These are phyloP conservation scores for Tamias sibiricus DNA, from an alignment of 2,113 vertebrate species.

Conservation along the genomic window DNA sequence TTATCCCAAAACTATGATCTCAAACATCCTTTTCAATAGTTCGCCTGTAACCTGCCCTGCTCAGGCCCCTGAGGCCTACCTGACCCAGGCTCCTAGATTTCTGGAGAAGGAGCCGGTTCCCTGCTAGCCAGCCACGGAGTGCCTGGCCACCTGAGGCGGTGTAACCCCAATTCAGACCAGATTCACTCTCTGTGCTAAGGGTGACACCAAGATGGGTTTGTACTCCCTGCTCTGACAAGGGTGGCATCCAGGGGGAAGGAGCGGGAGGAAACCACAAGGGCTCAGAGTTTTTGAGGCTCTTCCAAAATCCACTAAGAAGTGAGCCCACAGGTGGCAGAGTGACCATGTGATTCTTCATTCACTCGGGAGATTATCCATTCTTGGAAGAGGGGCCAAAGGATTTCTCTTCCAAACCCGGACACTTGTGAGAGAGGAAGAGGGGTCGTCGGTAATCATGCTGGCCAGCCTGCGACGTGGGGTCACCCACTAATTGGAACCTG, in stretches of 20 bases:
- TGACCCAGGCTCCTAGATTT: neutral
- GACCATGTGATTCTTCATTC: neutral
- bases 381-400: neutral
- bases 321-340: too few species aligned
- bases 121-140: neutral
- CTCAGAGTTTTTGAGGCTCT: neutral
- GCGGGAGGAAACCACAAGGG: neutral
- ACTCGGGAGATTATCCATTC: neutral
- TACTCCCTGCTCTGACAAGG: rapidly evolving
- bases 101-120: too few species aligned
- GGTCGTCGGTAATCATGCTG: neutral
- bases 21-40: neutral
- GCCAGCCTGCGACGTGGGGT: too few species aligned
- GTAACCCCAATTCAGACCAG: neutral
- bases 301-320: neutral
- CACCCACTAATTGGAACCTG: too few species aligned
- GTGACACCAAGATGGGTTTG: neutral
- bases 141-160: neutral
- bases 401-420: too few species aligned
- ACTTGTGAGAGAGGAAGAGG: neutral
- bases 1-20: neutral
- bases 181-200: neutral
- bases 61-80: neutral
- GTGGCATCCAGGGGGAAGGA: neutral
- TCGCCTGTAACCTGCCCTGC: neutral